Evolutionary conservation across 2,797 vertebrate species (phyloP).

Genomic region (Takifugu ocellatus): DNA sequence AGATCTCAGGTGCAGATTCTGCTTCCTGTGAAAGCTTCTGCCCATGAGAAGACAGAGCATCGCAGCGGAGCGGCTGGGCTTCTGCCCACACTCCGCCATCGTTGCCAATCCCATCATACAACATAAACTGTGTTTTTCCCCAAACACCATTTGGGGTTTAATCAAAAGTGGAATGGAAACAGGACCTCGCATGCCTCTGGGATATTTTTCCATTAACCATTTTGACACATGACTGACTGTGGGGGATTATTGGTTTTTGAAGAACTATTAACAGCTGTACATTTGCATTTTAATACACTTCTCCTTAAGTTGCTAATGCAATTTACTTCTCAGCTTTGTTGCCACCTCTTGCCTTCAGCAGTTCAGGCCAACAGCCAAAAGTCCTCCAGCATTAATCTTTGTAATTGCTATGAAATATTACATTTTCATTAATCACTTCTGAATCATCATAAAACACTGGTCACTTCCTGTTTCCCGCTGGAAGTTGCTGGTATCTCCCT

Average conservation of each 20-base stretch:
- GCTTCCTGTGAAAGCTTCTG: constrained; percentile 19
- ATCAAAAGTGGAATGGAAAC: constrained; percentile 95
- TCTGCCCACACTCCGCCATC: constrained; percentile 59
- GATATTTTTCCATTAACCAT: constrained; percentile 99
- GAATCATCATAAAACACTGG: constrained; percentile 53
- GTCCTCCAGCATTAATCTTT: constrained; percentile 74
- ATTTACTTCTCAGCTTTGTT: constrained; percentile 93
- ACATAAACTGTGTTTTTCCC: constrained; percentile 61
- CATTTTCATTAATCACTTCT: constrained; percentile 75
- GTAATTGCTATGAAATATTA: constrained; percentile 78
- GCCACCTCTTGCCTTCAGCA: constrained; percentile 86
- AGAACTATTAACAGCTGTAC: constrained; percentile 99
- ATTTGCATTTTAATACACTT: constrained; percentile 99
- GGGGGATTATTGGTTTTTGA: constrained; percentile 99
- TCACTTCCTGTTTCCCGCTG: constrained; percentile 13
- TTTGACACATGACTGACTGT: constrained; percentile 99
- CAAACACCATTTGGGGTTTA: constrained; percentile 89
- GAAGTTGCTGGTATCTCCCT: neutral
- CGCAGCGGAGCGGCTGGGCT: constrained; percentile 35
- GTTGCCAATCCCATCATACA: constrained; percentile 52
- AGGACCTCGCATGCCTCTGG: constrained; percentile 88
- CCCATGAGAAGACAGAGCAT: constrained; percentile 34
- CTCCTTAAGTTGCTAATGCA: constrained; percentile 93
- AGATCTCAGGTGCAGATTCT: too few relatives aligned
- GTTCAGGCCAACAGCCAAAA: constrained; percentile 72